Base-by-base conservation (phyloP, 2,888 invertebrate species). In the Agrotis segetum region DNA sequence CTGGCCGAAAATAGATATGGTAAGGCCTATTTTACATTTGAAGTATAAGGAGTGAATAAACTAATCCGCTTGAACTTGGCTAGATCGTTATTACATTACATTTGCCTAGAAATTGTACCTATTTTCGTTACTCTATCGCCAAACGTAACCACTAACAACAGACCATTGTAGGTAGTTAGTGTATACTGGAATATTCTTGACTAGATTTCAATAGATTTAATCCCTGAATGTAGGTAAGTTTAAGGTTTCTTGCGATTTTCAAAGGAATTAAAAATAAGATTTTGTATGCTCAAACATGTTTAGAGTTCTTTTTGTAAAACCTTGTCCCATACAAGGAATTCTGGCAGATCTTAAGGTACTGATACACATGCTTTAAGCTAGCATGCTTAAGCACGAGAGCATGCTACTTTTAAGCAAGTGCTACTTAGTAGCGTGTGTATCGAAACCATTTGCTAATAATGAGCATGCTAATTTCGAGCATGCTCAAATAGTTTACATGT, bases 91-190 rank as follows among this genome's bases (percentile, higher is more conserved):
- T 34, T 49, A 40, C 11, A 40, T 9, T 40, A 11, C 40, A 76
- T 76, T 76, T 76, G 53, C 73, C 40, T 76, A 76, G 65, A 65
- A 79, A 76, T 65, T 50, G 64, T 76, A 40, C 2, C 11, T 11
- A 65, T 73, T 79, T 79, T 73, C 50, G 47, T 50, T 50, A 72
- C 50, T 29, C 14, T 24, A 19, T 13, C 4, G n/a, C 53, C 17
- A 17, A 69, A 49, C 44, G 24, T 21, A 55, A 17, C 34, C 21
- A 34, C 40, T 69, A 17, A 44, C 53, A 55, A 46, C 24, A 24
- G 69, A 50, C 50, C 46, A 67, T 1, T n/a, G n/a, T 52, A 40
- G 11, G 40, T 40, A 40, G 40, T 40, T 40, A 71, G 9, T 78
- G 29, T 40, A 17, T 46, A 44, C 58, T 19, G 16, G 44, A 59